Evolutionary conservation across 2,113 vertebrate genomes (phyloP), one percentile per base, ranked within the genome.

Genomic region (Acanthochromis polyacanthus): DNA sequence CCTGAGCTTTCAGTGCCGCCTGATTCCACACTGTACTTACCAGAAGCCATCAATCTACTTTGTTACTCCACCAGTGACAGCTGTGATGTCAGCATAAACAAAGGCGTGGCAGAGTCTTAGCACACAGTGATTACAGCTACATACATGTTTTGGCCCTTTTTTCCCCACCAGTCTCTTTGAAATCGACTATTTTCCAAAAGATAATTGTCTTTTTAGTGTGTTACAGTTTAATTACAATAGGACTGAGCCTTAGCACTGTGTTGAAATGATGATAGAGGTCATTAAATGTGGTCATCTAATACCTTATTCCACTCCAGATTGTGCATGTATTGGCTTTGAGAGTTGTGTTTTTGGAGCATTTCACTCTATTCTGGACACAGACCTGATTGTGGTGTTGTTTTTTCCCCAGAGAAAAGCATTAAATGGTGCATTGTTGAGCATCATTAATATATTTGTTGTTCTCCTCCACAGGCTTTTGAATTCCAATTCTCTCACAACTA

Each of bases 401-500:
- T 2, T 69, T 55, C 48, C 36, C 25, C 14, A 53, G 16, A 45
- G 32, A 10, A 8, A 74, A 20, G 0, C 43, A 50, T 48, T 0
- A 62, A 46, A 14, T 6, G 0, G 10, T 23, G 20, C 6, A 28
- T 28, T 12, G 0, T 60, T n/a, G 8, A 38, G 8, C 17, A 22
- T 23, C 53, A 5, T 38, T 59, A 15, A 23, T 8, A 19, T 65
- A 9, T 51, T 45, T 75, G 0, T 58, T 2, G 2, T 66, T 48
- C 5, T 83, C 77, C 16, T 16, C 87, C 92, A 81, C 95, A 99
- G 98, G 67, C 93, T 99, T 91, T 94, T 99, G 88, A 99, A 99
- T 94, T 99, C 98, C 75, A 99, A 99, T 92, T 96, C 97, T 30
- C 96, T 99, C 25, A 97, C 96, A 10, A 93, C 96, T 86, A 95